Base-by-base conservation (phyloP, 2,113 vertebrate species). In the Cervus canadensis region DNA sequence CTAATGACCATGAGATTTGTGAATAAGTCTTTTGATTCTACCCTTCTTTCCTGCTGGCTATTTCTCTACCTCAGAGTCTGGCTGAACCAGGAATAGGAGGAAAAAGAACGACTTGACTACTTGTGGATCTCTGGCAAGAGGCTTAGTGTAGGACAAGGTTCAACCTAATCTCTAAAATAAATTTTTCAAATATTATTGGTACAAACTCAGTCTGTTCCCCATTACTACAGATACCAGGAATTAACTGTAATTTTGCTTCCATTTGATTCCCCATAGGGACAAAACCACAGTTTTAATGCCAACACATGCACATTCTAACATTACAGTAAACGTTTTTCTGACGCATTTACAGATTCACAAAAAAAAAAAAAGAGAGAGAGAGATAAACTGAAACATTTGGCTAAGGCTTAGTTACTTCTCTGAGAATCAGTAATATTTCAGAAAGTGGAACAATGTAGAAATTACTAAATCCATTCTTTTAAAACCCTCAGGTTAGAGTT, bases 301-400 rank as follows among this genome's bases (percentile, higher is more conserved):
- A 95, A 95, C 94, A 97, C 83, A 97, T 93, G 87, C 89, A 95
- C 93, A 92, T 97, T 97, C 95, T 98, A 97, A 94, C 71, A 94
- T 98, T 98, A 97, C 96, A 94, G 91, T 92, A 97, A 97, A 96
- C 14, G 26, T 97, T 98, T 97, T 97, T 88, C 94, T 97, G 88
- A 97, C 79, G 78, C 91, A 97, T 97, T 97, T 97, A 93, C 82
- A 94, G 82, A 96, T 94, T 95, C 54, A 89, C 40, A 79, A 89
- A 78, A 94, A 86, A 86, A 94, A 62, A n/a, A n/a, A 67, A 1
- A 71, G 9, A 71, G 64, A 71, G n/a, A 71, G 54, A 95, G 45
- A 95, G 92, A 84, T 40, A 92, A 94, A 96, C 62, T 84, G 78
- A 97, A 95, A 94, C 91, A 89, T 74, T 98, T 98, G 90, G 76